Evolutionary conservation across 64 coral and sea anemone genomes (phyloP), one percentile per base, ranked within the genome.

Genomic region (Pachyseris speciosa): DNA sequence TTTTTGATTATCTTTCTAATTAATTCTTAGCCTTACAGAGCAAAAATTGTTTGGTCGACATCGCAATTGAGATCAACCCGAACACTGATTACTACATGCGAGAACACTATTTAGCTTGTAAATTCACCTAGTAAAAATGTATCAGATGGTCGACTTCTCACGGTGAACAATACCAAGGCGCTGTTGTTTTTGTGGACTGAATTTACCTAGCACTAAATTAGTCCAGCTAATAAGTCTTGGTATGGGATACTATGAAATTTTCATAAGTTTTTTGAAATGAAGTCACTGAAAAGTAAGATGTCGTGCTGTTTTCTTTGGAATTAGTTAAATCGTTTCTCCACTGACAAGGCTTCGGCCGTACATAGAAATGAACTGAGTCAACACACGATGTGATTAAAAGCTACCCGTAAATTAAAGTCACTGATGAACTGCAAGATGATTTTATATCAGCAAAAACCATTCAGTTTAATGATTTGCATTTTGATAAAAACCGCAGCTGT

Each of bases 11-110:
- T n/a, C 70, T 74, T 37, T 44, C 70, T 74, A 44, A 74, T 74
- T 74, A 74, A 74, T 74, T 74, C 70, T 74, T 26, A 40, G 70
- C 7, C n/a, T 71, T 71, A 71, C 19, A 38, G 70, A 44, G 45
- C 45, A 2, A 19, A 74, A 74, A 74, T 74, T 74, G n/a, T 74
- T 74, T 74, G 20, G 70, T 11, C 28, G 37, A 74, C 24, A 74
- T 74, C 70, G 8, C 67, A 71, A 40, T 71, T 13, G n/a, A 5
- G 67, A 71, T 45, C 39, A 25, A 74, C 43, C 45, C 9, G 45
- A 74, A 45, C n/a, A 26, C 13, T 74, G 20, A 74, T 74, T 74
- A n/a, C 26, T 74, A 13, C 38, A 74, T 45, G 9, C 70, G 20
- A 19, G n/a, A n/a, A n/a, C n/a, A 57, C 15, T 17, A 44, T 29